Percentiles rank a stretch among this genome's conserved stretches.
These are phyloP conservation scores for Enteromius radiatus DNA, from an alignment of 2,797 vertebrate species.

Conservation along the genomic window DNA sequence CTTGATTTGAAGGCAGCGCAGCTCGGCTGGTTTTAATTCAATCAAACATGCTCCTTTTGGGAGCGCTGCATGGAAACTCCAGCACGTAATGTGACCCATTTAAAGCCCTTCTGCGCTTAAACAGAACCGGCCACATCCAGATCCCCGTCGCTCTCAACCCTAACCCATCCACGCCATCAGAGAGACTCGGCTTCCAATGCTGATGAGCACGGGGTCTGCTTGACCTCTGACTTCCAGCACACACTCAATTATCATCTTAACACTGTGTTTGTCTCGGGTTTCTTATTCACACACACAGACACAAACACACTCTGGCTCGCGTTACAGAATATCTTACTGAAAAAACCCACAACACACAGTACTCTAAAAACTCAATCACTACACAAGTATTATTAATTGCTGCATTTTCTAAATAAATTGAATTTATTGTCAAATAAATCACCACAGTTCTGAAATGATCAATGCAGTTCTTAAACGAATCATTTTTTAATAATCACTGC, in stretches of 20 bases:
- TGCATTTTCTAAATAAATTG: not conserved
- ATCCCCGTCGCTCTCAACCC: conserved; percentile 64
- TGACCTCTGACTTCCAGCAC: conserved; percentile 71
- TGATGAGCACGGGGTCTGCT: conserved; percentile 57
- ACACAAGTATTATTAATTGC: not conserved
- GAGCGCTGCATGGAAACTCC: conserved; percentile 62
- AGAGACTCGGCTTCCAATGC: not conserved
- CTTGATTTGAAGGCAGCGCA: conserved; percentile 56
- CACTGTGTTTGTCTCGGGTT: conserved; percentile 59
- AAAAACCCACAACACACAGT: not conserved
- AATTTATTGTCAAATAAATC: not conserved
- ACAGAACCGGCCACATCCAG: conserved; percentile 57
- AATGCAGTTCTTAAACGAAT: not conserved
- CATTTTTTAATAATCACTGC: too few relatives aligned
- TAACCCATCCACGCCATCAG: conserved; percentile 35
- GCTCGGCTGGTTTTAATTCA: conserved; percentile 69
- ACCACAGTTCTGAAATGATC: too few relatives aligned
- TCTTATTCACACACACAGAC: conserved; percentile 38
- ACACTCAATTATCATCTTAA: conserved; percentile 72
- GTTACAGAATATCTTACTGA: conserved; percentile 59
- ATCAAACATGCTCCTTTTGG: conserved; percentile 59
- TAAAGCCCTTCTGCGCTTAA: conserved; percentile 58
- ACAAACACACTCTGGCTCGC: conserved; percentile 60
- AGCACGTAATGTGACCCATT: conserved; percentile 74
- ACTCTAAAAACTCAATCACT: not conserved